These are phyloP conservation scores for Emydocephalus ijimae DNA, from an alignment of 2,113 vertebrate genomes.

Conservation along the genomic window DNA sequence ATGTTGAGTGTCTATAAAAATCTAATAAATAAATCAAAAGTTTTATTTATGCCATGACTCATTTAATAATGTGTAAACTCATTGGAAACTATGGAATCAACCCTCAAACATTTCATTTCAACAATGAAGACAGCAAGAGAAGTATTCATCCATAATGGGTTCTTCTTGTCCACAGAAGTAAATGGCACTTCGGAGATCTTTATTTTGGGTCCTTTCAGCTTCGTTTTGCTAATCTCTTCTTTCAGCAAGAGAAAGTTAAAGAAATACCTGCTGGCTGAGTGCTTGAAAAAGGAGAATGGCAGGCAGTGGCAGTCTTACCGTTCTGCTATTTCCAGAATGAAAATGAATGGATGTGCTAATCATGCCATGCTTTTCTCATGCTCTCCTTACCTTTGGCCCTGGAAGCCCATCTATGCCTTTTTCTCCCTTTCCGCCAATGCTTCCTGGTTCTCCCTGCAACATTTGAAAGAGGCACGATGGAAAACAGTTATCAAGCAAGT, in stretches of 20 bases:
- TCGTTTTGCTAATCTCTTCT: background rate
- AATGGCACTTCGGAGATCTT: background rate
- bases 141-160: too few species aligned
- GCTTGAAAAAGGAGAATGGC: background rate
- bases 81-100: background rate
- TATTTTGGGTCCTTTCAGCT: background rate
- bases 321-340: background rate
- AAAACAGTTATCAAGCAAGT: background rate
- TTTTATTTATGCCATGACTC: background rate
- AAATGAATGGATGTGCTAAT: background rate
- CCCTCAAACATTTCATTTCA: background rate
- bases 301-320: background rate
- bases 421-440: background rate
- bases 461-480: background rate
- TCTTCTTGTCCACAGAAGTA: background rate
- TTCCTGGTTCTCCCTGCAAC: conserved; percentile 19
- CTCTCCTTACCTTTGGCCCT: conserved; percentile 51
- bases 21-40: background rate
- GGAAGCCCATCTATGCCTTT: conserved; percentile 37
- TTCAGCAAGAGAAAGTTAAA: background rate
- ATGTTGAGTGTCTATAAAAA: background rate
- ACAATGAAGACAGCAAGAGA: background rate
- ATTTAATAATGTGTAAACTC: background rate
- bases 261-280: background rate
- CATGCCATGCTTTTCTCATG: background rate